Percentiles rank a stretch among this genome's conserved stretches.
phyloP scores from a whole-genome alignment of 2,888 invertebrate species.

The Boloria selene region DNA sequence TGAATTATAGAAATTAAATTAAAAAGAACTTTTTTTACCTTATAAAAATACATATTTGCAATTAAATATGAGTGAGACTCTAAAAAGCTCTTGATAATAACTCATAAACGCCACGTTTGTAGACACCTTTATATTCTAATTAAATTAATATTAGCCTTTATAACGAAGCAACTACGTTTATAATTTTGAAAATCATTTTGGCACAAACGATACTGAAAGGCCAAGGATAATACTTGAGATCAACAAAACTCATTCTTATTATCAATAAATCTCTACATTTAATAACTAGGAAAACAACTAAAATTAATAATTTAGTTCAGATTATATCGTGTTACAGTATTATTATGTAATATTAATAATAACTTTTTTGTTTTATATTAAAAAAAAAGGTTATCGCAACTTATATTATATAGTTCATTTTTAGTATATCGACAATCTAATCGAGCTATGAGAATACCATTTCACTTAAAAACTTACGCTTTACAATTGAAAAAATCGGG shows the following conservation, averaged over 20 bases:
- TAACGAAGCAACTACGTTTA: slow-evolving; percentile 9
- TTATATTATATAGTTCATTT: background rate
- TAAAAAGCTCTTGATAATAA: too few species aligned
- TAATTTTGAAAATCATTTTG: slow-evolving; percentile 35
- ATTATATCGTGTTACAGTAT: slow-evolving; percentile 13
- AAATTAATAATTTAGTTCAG: slow-evolving; percentile 21
- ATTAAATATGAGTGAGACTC: too few species aligned
- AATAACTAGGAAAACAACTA: slow-evolving; percentile 21
- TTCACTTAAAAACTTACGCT: too few species aligned
- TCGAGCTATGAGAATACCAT: too few species aligned
- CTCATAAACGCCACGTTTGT: slow-evolving; percentile 1
- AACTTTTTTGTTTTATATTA: too few species aligned
- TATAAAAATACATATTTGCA: too few species aligned
- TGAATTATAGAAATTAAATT: too few species aligned
- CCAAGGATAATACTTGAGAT: slow-evolving; percentile 33
- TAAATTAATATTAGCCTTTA: background rate
- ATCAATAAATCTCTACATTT: slow-evolving; percentile 13
- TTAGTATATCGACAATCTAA: too few species aligned
- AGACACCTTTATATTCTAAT: background rate
- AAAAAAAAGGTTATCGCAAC: background rate
- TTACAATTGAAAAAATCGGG: too few species aligned
- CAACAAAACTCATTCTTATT: slow-evolving; percentile 24
- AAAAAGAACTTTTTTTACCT: too few species aligned
- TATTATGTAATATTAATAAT: background rate
- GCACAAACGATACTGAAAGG: slow-evolving; percentile 34